Evolutionary conservation across 64 coral and sea anemone species (phyloP), one percentile per base, ranked within the genome.

Genomic region (Stichodactyla mertensii): DNA sequence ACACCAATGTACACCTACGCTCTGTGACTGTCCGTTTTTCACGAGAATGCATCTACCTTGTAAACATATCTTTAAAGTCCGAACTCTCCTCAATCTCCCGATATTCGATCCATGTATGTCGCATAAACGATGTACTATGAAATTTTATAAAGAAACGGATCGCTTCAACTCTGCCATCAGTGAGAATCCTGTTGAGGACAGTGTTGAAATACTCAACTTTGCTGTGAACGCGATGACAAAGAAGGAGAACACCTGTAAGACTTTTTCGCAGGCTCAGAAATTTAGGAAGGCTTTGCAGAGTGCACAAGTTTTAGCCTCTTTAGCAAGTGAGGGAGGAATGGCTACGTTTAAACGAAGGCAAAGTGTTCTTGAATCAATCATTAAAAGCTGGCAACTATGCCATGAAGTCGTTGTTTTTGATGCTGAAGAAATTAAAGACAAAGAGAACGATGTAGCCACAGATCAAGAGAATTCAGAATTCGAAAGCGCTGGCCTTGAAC

Each of bases 181-280:
- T 70, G 20, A 70, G 18, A 70, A 70, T 24, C 19, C 6, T 71
- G 66, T 70, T 70, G 1, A 70, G n/a, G 66, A 70, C 66, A 27
- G 0, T 23, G 66, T 24, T 70, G 66, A 70, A 70, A 70, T 70
- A 70, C 66, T 23, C 2, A 70, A 24, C 66, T 70, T 70, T 70
- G 66, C 66, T 70, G 22, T 70, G 22, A 22, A 70, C 10, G 22
- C 66, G 22, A 70, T 70, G 66, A 22, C 66, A 70, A 70, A 70
- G 66, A 27, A 27, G 66, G 66, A 70, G 22, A 70, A 27, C 66
- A 70, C 66, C n/a, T 70, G 64, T 70, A 70, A 26, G 7, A 69
- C 19, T 77, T 55, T 92, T 71, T 64, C 91, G 11, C 91, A 92
- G 80, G 78, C 90, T 26, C 91, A 92, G 45, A 92, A 85, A 88